Evolutionary conservation across 2,113 vertebrate genomes (phyloP), one percentile per base, ranked within the genome.

Genomic region (Rhizomys pruinosus): DNA sequence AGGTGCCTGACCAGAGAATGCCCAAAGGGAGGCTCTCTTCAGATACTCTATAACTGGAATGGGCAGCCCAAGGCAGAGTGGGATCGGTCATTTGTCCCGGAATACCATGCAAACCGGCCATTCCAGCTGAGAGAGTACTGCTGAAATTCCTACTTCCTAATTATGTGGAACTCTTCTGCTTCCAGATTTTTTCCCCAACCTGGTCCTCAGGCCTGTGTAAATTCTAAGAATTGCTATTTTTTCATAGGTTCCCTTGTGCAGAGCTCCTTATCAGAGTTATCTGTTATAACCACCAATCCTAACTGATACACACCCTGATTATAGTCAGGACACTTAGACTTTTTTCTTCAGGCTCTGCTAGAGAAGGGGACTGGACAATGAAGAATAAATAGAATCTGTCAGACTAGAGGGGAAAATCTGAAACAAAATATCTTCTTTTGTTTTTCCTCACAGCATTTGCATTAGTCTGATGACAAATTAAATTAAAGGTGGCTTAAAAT

Each of bases 311-410:
- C 17, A 93, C 6, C 44, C 4, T 29, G 20, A 63, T 3, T 27
- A 10, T 3, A n/a, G 34, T 32, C 44, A 89, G 27, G 66, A 90
- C 32, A 69, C 27, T 68, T 37, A 27, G 55, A 29, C 0, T 37
- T 92, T 94, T 76, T 66, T 69, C 66, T 57, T 39, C 55, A 73
- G 34, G 59, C 3, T 92, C 27, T 55, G 6, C 29, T 68, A 64
- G 39, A 32, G 42, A 66, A 52, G 20, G 23, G 25, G 5, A 69
- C 64, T 72, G 16, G 15, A 76, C 6, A 79, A 25, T 7, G 84
- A 76, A 52, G 37, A 87, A 16, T 34, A 89, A 91, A 84, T 17
- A 52, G 42, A 93, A 37, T 68, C 77, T 59, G n/a, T 94, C 76
- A 32, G 17, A 73, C 19, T 37, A n/a, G 64, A 84, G 66, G 52